Percentiles rank a stretch among this genome's conserved stretches.
Conservation (phyloP, 2,888 invertebrate species). For the Drosophila neonasuta region DNA sequence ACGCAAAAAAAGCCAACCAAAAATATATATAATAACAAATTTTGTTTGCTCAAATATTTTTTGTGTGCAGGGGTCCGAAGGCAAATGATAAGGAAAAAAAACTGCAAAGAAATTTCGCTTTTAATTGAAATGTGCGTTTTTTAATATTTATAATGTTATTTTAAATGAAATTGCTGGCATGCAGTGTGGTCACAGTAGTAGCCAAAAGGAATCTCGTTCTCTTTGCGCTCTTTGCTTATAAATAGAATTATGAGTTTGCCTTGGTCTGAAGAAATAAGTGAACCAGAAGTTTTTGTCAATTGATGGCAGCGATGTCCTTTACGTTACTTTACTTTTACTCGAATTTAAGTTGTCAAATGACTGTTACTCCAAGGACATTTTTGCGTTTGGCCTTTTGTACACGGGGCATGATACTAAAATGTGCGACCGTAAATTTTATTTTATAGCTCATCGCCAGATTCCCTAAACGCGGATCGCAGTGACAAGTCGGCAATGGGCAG, state of each 20-base stretch:
- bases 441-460: constrained; percentile 94
- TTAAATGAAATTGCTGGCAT: constrained; percentile 28
- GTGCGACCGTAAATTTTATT: constrained; percentile 57
- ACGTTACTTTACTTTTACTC: background rate
- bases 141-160: constrained; percentile 69
- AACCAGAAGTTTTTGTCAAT: constrained; percentile 23
- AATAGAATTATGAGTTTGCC: constrained; percentile 27
- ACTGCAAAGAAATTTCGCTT: constrained; percentile 11
- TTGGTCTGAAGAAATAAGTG: background rate
- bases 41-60: constrained; percentile 20
- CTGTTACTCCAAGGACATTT: constrained; percentile 1
- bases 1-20: background rate
- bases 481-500: constrained; percentile 88
- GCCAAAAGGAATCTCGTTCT: background rate
- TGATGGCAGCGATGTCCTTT: background rate
- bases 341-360: constrained; percentile 14
- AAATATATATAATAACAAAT: constrained; percentile 15
- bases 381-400: constrained; percentile 1
- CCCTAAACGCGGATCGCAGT: constrained; percentile 90
- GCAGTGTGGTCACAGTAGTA: constrained; percentile 5
- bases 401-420: constrained; percentile 52
- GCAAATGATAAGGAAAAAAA: constrained; percentile 1
- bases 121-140: constrained; percentile 40
- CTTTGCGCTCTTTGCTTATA: constrained; percentile 22
- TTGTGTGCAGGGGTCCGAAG: constrained; percentile 8